Evolutionary conservation across 2,113 vertebrate genomes (phyloP), one percentile per base, ranked within the genome.

Genomic region (Syngnathus floridae): DNA sequence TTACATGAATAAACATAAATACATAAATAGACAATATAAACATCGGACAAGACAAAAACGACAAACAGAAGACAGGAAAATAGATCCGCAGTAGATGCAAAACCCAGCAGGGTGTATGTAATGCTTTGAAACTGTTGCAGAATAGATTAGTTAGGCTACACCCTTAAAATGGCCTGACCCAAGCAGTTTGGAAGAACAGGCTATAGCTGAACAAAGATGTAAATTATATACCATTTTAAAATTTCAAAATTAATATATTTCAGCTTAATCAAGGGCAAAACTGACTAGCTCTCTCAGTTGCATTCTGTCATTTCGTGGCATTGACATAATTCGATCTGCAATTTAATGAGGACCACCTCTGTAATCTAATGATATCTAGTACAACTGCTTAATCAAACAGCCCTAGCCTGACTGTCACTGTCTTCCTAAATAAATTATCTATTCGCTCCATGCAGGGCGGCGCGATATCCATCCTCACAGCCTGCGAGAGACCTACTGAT

Each of bases 401-500:
- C 21, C 49, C 49, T 10, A 22, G 21, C 49, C 11, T 22, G 49
- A 54, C 10, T 38, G 8, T 19, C 9, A 21, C 37, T 21, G 19
- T 40, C 61, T 1, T 56, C 5, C 58, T 26, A 64, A 26, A 69
- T 22, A 36, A 59, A 67, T 61, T 43, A 55, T 71, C n/a, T 76
- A 2, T 26, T 43, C 37, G 10, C n/a, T 4, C 22, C 16, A 84
- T 84, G 19, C 87, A 99, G 97, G 97, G 96, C 1, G 96, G 95
- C 3, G 95, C 96, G 67, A 95, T 99, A 71, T 84, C 90, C 67
- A 96, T 98, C 79, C 92, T 98, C 62, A 90, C 93, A 0, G 93
- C 92, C 0, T 93, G 91, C 0, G 95, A 98, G 83, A 91, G 91
- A 49, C 92, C 93, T 1, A 70, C 59, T 54, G 90, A 93, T 64